Conservation (phyloP, 2,888 invertebrate genomes). For the Chaetogeoica ovagalla region DNA sequence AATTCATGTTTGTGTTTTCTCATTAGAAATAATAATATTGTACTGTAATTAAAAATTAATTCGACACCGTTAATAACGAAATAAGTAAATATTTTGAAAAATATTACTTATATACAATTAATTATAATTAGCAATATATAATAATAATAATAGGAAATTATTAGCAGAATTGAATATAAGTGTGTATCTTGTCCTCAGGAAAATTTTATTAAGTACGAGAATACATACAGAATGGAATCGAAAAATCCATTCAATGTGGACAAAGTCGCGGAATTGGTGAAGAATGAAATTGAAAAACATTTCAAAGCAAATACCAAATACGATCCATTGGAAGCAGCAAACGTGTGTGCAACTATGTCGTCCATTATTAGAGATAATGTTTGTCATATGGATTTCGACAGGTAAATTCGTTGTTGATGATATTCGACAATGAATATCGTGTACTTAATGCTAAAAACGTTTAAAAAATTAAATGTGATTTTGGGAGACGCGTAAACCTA, state of each 20-base stretch:
- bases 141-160: too few species aligned
- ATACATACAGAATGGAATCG: slow-evolving; percentile 69
- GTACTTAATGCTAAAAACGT: too few species aligned
- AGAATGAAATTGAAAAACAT: slow-evolving; percentile 28
- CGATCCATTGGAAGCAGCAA: neutral
- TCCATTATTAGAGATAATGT: slow-evolving; percentile 11
- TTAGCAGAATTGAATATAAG: too few species aligned
- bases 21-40: too few species aligned
- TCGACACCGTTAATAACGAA: too few species aligned
- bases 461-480: neutral
- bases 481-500: too few species aligned
- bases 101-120: too few species aligned
- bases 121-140: too few species aligned
- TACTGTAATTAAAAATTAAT: too few species aligned
- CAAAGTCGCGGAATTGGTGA: neutral
- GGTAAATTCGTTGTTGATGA: neutral
- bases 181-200: neutral
- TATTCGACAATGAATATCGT: neutral
- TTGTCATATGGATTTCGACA: slow-evolving; percentile 23
- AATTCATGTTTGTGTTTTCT: too few species aligned
- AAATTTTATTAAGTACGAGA: slow-evolving; percentile 57
- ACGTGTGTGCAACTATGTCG: slow-evolving; percentile 4
- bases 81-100: too few species aligned
- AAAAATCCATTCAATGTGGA: slow-evolving; percentile 65
- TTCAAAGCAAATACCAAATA: slow-evolving; percentile 10